Percentiles rank a stretch among this genome's conserved stretches.
Evolutionary conservation across 2,888 invertebrate species (phyloP).

Genomic region (Sinelater perroti): DNA sequence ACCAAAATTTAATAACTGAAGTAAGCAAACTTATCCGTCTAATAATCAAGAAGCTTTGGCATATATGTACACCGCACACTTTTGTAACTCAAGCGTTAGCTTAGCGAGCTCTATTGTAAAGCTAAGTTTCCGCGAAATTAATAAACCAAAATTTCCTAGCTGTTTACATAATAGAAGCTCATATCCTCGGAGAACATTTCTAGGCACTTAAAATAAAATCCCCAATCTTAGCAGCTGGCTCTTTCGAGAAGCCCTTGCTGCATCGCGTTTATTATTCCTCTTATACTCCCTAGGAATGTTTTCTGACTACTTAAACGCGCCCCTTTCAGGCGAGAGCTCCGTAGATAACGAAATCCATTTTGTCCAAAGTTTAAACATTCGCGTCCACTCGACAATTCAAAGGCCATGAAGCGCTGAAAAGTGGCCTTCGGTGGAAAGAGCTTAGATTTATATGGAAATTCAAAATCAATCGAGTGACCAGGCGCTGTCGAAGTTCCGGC

Average conservation of each 20-base stretch:
- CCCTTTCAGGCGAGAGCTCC: slow-evolving; percentile 17
- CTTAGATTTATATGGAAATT: slow-evolving; percentile 59
- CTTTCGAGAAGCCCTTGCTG: slow-evolving; percentile 7
- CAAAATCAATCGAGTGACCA: slow-evolving; percentile 56
- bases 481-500: slow-evolving; percentile 50
- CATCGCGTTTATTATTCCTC: slow-evolving; percentile 17
- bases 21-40: too few relatives aligned
- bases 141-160: slow-evolving; percentile 6
- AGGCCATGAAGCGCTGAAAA: slow-evolving; percentile 48
- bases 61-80: too few relatives aligned
- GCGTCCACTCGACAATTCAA: slow-evolving; percentile 48
- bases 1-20: too few relatives aligned
- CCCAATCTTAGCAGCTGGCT: slow-evolving; percentile 18
- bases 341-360: slow-evolving; percentile 29
- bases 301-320: slow-evolving; percentile 18
- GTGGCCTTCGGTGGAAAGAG: slow-evolving; percentile 50
- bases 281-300: slow-evolving; percentile 12
- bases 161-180: slow-evolving; percentile 5
- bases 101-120: too few relatives aligned
- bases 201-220: slow-evolving; percentile 20
- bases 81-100: too few relatives aligned
- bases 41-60: too few relatives aligned
- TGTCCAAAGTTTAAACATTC: slow-evolving; percentile 29
- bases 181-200: slow-evolving; percentile 2
- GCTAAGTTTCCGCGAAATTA: slow-evolving; percentile 6